Base-by-base conservation (phyloP, 2,113 vertebrate species). In the Climacteris rufus region DNA sequence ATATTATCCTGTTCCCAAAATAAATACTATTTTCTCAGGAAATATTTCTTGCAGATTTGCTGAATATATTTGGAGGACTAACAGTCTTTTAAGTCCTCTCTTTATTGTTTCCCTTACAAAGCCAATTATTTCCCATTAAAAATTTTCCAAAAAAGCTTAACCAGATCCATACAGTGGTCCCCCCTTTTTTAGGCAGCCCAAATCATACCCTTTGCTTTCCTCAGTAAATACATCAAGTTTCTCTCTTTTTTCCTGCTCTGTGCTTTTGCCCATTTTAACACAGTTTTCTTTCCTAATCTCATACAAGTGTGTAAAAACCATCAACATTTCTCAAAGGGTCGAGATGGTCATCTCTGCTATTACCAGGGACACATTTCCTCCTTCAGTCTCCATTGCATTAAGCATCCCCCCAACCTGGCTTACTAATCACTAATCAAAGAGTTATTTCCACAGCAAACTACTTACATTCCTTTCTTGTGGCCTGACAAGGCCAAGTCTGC, bases 41-140 rank as follows among this genome's bases (percentile, higher is more conserved):
- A 96, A 90, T 89, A 68, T 59, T 93, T 92, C 59, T 87, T 93
- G 33, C 25, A 95, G 56, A 45, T 95, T 95, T 66, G 65, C 71
- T 95, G 61, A 91, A 91, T 90, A 93, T 53, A 94, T 65, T 64
- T 93, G 65, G 64, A 97, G 92, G 47, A 96, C 79, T 77, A 89
- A 85, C 25, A 87, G 61, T 71, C 70, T 89, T 91, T 28, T 84
- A 97, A 95, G 66, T 92, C 92, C 31, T 94, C 39, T 80, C 91
- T 94, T 96, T 96, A 95, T 87, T 63, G 59, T 94, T 97, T 96
- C 81, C 79, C 56, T 83, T 91, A 31, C 30, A 84, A 97, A 97
- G 93, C 24, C 33, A 96, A 88, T 33, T 92, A 97, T 93, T 97
- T 97, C 92, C 90, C 39, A 95, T 81, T 71, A 90, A 69, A 92